Conservation (phyloP, 2,888 invertebrate genomes). For the Dicyrtoma fusca region DNA sequence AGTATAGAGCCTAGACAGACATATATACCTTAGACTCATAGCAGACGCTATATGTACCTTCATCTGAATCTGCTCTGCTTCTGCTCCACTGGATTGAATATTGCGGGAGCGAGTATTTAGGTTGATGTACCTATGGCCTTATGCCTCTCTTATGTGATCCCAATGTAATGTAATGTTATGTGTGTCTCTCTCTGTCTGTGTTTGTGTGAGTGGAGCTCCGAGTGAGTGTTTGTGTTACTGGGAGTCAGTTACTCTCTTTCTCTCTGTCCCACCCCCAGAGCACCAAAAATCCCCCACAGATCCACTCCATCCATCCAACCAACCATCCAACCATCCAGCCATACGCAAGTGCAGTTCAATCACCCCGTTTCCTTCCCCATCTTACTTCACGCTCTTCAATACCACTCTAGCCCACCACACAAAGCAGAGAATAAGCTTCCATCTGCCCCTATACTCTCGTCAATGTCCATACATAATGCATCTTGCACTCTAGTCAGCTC, state of each 20-base stretch:
- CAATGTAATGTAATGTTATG: neutral
- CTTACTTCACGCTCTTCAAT: neutral
- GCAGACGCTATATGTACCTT: too few species aligned
- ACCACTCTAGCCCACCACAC: neutral
- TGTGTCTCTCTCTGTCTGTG: slow-evolving; percentile 7
- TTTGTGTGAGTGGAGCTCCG: neutral
- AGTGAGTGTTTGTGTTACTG: neutral
- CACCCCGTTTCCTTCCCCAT: slow-evolving; percentile 19
- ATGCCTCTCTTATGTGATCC: neutral
- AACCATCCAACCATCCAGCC: too few species aligned
- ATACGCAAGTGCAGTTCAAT: slow-evolving; percentile 38
- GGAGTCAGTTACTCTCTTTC: too few species aligned
- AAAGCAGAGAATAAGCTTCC: neutral
- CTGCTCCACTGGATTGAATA: too few species aligned
- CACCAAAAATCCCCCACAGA: neutral
- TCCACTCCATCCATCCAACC: slow-evolving; percentile 8
- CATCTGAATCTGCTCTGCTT: too few species aligned
- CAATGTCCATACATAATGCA: too few species aligned
- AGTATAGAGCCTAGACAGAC: too few species aligned
- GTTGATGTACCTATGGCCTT: too few species aligned
- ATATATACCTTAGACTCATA: too few species aligned
- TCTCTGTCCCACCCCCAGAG: neutral
- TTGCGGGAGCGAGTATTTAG: too few species aligned
- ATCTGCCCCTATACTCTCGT: too few species aligned
- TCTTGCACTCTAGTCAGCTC: too few species aligned